A percentile compares a stretch with the other conserved stretches of the same genome.
These are phyloP conservation scores for Antidorcas marsupialis DNA, from an alignment of 2,113 vertebrate genomes.

Conservation along the genomic window DNA sequence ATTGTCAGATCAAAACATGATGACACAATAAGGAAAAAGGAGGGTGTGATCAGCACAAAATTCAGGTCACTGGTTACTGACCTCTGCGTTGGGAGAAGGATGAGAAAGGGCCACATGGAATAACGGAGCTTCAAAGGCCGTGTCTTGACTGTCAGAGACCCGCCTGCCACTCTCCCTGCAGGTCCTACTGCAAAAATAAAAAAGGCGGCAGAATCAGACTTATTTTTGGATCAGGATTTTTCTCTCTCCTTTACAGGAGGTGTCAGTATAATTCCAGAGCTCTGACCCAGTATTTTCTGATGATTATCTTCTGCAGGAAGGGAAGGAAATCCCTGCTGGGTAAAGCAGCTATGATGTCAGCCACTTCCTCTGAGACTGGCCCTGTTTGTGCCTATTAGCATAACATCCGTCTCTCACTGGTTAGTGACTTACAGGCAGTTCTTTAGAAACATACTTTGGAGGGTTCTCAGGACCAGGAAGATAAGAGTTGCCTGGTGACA, in stretches of 20 bases:
- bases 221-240: neutral
- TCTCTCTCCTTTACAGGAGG: neutral
- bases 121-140: neutral
- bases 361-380: neutral
- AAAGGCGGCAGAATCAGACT: neutral
- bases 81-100: neutral
- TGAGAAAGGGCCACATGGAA: neutral
- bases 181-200: neutral
- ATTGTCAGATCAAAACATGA: neutral
- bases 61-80: neutral
- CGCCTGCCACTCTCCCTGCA: neutral
- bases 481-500: neutral
- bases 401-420: neutral
- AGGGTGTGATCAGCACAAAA: neutral
- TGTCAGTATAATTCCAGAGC: constrained; percentile 12
- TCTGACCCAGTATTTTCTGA: constrained; percentile 24
- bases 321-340: constrained; percentile 41
- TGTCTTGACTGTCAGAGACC: neutral
- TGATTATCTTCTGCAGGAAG: constrained; percentile 2
- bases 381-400: neutral
- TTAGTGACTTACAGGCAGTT: neutral
- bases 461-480: neutral
- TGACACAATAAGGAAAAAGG: neutral
- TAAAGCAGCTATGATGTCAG: neutral
- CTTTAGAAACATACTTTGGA: neutral